Conservation (phyloP, 2,113 vertebrate genomes). For the Bufo bufo region DNA sequence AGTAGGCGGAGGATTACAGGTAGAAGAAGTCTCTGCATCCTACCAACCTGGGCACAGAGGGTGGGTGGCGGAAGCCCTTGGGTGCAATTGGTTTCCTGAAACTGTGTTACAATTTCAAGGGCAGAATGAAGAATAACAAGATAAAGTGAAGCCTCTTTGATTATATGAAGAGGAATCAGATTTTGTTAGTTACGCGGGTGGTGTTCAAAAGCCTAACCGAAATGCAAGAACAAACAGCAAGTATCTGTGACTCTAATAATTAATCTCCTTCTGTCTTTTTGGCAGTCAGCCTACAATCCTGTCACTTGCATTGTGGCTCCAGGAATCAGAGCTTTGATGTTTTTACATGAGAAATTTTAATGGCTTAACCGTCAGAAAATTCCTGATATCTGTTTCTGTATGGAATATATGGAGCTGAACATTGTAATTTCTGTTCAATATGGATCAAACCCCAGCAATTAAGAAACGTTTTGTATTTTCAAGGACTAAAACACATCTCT, state of each 20-base stretch:
- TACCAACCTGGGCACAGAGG: too few relatives aligned
- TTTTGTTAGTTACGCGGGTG: constrained; percentile 17
- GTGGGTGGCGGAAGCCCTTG: too few relatives aligned
- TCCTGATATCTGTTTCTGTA: neutral
- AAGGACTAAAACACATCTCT: neutral
- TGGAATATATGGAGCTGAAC: neutral
- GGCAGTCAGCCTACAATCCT: constrained; percentile 29
- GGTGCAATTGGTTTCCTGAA: neutral
- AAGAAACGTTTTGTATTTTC: neutral
- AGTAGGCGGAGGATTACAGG: too few relatives aligned
- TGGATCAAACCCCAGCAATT: neutral
- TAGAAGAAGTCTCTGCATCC: too few relatives aligned
- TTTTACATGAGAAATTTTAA: constrained; percentile 26
- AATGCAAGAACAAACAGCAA: constrained; percentile 45
- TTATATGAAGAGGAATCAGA: neutral
- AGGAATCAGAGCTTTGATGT: constrained; percentile 17
- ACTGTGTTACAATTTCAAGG: neutral
- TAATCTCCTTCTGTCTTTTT: constrained; percentile 52
- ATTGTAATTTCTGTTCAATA: neutral
- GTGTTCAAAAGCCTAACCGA: constrained; percentile 31
- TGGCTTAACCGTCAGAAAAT: neutral
- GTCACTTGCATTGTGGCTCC: constrained; percentile 48
- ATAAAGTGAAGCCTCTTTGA: neutral
- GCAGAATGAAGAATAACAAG: neutral
- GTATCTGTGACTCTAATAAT: constrained; percentile 49